Evolutionary conservation across 1,140 invertebrate species (phyloP).

Genomic region (Lepeophtheirus salmonis): DNA sequence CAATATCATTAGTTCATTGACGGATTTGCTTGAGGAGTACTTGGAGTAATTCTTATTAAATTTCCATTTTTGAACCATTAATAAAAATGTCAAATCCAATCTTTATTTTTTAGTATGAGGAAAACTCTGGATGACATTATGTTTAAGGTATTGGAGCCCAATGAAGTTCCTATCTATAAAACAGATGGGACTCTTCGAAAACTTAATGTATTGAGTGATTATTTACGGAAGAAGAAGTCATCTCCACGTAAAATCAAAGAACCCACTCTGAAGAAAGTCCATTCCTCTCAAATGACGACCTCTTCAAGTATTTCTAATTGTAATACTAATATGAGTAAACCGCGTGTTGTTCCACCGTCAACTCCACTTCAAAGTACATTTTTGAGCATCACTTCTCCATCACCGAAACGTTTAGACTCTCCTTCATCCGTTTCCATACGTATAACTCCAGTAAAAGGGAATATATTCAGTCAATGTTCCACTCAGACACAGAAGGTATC

Average conservation of each 20-base stretch:
- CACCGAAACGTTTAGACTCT: too few species aligned
- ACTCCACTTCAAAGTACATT: too few species aligned
- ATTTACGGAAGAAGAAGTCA: neutral
- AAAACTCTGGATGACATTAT: neutral
- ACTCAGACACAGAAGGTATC: too few species aligned
- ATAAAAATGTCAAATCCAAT: neutral
- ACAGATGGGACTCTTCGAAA: neutral
- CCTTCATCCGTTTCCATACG: neutral
- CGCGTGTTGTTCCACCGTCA: too few species aligned
- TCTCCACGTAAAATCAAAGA: neutral
- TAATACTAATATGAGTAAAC: too few species aligned
- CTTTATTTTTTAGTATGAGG: neutral
- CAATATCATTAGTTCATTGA: neutral
- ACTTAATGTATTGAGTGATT: neutral
- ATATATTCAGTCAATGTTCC: neutral
- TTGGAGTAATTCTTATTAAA: neutral
- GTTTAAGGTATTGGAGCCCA: neutral
- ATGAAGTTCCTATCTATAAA: neutral
- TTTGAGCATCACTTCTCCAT: too few species aligned
- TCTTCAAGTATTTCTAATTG: too few species aligned
- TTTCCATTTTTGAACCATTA: neutral
- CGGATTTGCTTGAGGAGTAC: neutral
- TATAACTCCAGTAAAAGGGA: neutral
- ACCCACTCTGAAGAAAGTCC: too few species aligned
- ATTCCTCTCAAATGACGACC: too few species aligned